Base-by-base conservation (phyloP, 2,888 invertebrate genomes). In the Catocala nupta region DNA sequence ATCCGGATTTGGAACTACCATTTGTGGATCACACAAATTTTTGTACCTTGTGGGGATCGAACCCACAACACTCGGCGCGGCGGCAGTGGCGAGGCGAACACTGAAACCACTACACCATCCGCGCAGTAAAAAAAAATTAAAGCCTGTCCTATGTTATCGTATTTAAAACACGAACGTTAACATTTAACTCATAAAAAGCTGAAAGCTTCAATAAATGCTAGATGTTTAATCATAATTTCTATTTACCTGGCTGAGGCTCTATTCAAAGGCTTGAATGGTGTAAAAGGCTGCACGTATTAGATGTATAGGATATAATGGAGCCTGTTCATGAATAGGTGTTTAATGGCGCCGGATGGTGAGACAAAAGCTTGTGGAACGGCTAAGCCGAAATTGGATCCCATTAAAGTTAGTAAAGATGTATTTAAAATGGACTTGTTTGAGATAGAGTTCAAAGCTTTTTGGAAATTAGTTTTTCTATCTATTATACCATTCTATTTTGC, bases 181-280 rank as follows among this genome's bases (percentile, higher is more conserved):
- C 25, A 25, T 25, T 25, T 25, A 3, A 25, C 25, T 25, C 54
- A 49, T 39, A 54, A 51, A 33, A 59, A 47, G 51, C 45, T 57
- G 44, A 61, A 55, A 58, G 50, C 52, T 13, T 60, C 52, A 57
- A 66, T 62, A 65, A 63, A 50, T 42, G 45, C 39, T 44, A 61
- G 59, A 61, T 59, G 62, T 65, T 77, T 74, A 65, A 74, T 77
- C 60, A 74, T 67, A 66, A 64, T 51, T 55, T 55, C 33, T 63
- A 56, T 60, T 68, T 76, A 61, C 47, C 34, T 44, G 50, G 48
- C 16, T 36, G 10, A 48, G 50, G 39, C 44, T 59, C 58, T 50
- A 64, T 77, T 55, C 62, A 74, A 47, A 62, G 65, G 43, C n/a
- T 54, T 64, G 63, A 54, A 58, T 54, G 48, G 57, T 12, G 43